These are phyloP conservation scores for Alcedo quadribrachys DNA, from an alignment of 2,797 vertebrate genomes.

Conservation along the genomic window DNA sequence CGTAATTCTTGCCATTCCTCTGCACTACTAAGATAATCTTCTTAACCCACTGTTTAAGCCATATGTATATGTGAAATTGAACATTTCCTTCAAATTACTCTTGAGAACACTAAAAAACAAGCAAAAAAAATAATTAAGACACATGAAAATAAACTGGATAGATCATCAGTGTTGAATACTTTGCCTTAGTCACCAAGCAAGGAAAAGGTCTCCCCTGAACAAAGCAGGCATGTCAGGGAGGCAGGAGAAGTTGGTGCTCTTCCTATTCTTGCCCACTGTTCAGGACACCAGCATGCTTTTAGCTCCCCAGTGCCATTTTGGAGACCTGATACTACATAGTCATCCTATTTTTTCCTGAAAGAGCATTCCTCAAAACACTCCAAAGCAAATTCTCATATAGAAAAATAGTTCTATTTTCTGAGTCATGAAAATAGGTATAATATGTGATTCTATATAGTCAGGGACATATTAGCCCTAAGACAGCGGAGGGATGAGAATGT, in stretches of 20 bases:
- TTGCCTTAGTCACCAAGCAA: not conserved
- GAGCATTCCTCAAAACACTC: not conserved
- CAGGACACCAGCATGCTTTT: not conserved
- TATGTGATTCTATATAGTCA: not conserved
- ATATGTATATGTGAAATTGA: not conserved
- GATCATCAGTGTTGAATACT: not conserved
- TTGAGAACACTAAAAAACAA: not conserved
- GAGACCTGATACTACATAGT: not conserved
- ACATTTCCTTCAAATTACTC: not conserved
- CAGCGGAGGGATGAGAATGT: not conserved
- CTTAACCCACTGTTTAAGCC: not conserved
- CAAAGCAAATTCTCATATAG: not conserved
- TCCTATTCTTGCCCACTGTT: not conserved
- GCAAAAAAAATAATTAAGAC: not conserved
- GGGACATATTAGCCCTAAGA: not conserved
- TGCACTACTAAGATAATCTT: not conserved
- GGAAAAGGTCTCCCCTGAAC: not conserved
- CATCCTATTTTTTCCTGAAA: not conserved
- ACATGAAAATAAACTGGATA: not conserved
- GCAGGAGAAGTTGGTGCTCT: not conserved
- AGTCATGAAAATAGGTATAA: not conserved
- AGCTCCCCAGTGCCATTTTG: not conserved
- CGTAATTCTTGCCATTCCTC: not conserved
- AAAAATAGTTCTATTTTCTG: not conserved
- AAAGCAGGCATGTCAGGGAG: accelerated